Conservation (phyloP, 1,140 invertebrate genomes). For the Trichomalopsis sarcophagae region DNA sequence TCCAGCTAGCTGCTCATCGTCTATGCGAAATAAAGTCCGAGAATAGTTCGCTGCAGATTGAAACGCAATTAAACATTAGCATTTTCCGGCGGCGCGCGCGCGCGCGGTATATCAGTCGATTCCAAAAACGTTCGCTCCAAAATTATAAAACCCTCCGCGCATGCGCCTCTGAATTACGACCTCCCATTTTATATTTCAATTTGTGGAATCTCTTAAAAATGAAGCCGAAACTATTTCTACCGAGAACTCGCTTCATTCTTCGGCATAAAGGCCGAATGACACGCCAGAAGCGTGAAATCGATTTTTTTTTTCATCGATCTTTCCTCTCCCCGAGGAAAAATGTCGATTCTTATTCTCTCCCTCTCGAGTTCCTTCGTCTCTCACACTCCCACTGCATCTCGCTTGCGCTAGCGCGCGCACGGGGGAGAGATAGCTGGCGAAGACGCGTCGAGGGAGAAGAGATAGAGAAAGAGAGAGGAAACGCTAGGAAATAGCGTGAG, state of each 20-base stretch:
- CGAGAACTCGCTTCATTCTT: neutral
- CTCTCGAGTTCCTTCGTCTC: slow-evolving; percentile 35
- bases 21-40: no score
- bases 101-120: neutral
- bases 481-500: slow-evolving; percentile 46
- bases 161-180: no score
- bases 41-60: no score
- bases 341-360: slow-evolving; percentile 21
- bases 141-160: no score
- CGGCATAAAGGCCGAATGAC: neutral
- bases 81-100: no score
- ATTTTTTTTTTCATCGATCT: slow-evolving; percentile 27
- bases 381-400: slow-evolving; percentile 22
- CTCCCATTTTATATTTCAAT: no score
- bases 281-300: slow-evolving; percentile 18
- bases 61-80: no score
- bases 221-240: neutral
- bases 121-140: no score
- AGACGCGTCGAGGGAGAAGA: neutral
- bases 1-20: no score
- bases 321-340: neutral
- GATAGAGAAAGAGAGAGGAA: slow-evolving; percentile 9
- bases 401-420: no score
- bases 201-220: no score
- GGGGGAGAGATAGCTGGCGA: neutral